Conservation (phyloP, 2,113 vertebrate genomes). For the Eidolon helvum region DNA sequence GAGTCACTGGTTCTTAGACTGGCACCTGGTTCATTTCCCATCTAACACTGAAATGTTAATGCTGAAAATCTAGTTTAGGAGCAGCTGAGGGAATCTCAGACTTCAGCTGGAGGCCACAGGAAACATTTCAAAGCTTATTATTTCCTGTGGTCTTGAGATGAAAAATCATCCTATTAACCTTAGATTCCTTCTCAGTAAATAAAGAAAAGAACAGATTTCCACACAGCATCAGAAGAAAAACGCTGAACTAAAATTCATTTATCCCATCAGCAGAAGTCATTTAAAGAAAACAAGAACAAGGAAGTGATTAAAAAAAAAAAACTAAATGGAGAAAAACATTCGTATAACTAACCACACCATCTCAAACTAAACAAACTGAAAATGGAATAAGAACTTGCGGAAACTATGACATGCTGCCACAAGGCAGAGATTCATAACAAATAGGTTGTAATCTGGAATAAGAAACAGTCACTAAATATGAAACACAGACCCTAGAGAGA, state of each 20-base stretch:
- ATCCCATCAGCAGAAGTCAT: not conserved
- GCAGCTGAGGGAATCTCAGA: not conserved
- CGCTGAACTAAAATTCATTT: not conserved
- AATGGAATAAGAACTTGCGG: not conserved
- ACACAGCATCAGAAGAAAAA: not conserved
- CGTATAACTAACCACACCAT: not conserved
- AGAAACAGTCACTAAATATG: not conserved
- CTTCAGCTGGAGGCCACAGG: not conserved
- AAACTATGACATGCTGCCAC: not conserved
- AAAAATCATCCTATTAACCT: conserved; percentile 8
- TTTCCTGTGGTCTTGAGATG: conserved; percentile 32
- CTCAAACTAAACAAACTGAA: not conserved
- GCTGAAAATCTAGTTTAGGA: not conserved
- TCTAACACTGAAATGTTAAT: not conserved
- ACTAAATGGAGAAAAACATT: not conserved
- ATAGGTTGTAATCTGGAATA: not conserved
- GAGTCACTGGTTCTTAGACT: not conserved
- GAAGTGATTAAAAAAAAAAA: not conserved
- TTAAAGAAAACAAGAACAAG: not conserved
- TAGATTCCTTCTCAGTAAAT: not conserved
- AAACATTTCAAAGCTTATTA: conserved; percentile 51
- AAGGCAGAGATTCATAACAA: not conserved
- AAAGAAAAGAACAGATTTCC: not conserved
- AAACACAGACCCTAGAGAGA: not conserved
- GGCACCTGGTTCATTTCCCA: not conserved